phyloP scores from a whole-genome alignment of 2,797 vertebrate species.

The Coregonus ussuriensis region DNA sequence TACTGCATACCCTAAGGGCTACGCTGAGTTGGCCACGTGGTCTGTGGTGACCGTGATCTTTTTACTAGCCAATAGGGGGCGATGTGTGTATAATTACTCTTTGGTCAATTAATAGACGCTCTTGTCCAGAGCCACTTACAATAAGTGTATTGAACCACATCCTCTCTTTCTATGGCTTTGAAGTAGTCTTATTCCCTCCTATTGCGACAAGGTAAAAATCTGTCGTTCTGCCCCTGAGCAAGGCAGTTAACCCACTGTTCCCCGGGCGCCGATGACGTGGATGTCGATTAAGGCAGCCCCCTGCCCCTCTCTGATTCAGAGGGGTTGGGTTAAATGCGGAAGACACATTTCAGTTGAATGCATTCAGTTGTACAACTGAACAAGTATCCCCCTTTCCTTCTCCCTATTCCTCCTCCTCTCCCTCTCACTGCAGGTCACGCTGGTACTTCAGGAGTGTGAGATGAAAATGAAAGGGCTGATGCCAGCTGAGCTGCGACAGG shows the following conservation, averaged over 20 bases:
- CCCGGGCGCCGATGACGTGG: too few species aligned
- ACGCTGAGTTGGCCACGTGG: neutral
- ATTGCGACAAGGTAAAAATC: too few species aligned
- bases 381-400: too few species aligned
- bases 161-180: neutral
- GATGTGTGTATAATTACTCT: constrained; percentile 29
- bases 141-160: neutral
- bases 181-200: neutral
- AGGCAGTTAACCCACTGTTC: too few species aligned
- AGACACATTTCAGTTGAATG: too few species aligned
- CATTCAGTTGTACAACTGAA: too few species aligned
- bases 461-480: constrained; percentile 88
- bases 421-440: constrained; percentile 78
- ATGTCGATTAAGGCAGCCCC: too few species aligned
- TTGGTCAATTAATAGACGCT: neutral
- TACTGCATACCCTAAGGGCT: too few species aligned
- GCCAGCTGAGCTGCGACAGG: constrained; percentile 84
- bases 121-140: neutral
- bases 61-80: constrained; percentile 66
- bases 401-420: neutral
- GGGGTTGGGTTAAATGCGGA: too few species aligned
- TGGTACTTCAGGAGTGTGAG: constrained; percentile 85
- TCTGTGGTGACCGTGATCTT: constrained; percentile 24
- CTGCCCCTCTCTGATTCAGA: too few species aligned
- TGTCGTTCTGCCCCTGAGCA: too few species aligned